These are phyloP conservation scores for Drosophila erecta DNA, from an alignment of 1,140 invertebrate genomes.

Conservation along the genomic window DNA sequence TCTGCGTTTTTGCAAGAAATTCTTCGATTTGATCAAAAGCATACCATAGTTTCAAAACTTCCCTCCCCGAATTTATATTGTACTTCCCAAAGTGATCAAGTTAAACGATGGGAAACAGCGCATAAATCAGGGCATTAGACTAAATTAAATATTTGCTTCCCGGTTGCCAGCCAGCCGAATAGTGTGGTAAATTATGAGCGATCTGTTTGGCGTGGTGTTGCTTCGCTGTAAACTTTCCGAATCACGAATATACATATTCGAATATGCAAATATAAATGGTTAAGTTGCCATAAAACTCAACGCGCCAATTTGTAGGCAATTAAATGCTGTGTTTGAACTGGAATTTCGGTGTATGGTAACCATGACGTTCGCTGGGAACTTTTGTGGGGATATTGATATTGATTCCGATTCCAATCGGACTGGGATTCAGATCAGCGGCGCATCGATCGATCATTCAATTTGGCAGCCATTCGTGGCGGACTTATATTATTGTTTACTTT, in stretches of 20 bases:
- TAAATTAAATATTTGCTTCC: slow-evolving; percentile 71
- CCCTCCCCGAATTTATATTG: slow-evolving; percentile 27
- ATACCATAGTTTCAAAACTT: slow-evolving; percentile 4
- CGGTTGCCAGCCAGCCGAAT: slow-evolving; percentile 54
- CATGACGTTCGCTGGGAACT: slow-evolving; percentile 23
- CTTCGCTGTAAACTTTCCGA: slow-evolving; percentile 5
- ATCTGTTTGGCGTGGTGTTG: too few species aligned
- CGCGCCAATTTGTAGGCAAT: slow-evolving; percentile 81
- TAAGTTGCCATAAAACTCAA: slow-evolving; percentile 76
- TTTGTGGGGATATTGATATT: not conserved
- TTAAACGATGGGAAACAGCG: slow-evolving; percentile 60
- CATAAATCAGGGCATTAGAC: slow-evolving; percentile 64
- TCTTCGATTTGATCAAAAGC: not conserved
- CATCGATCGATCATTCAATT: slow-evolving; percentile 52
- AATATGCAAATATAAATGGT: slow-evolving; percentile 37
- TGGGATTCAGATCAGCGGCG: not conserved
- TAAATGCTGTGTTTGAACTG: slow-evolving; percentile 65
- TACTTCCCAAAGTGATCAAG: slow-evolving; percentile 52
- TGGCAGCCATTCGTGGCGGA: slow-evolving; percentile 35
- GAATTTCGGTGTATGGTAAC: slow-evolving; percentile 56
- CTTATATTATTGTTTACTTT: slow-evolving; percentile 76
- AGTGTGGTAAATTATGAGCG: slow-evolving; percentile 1
- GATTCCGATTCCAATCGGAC: slow-evolving; percentile 6
- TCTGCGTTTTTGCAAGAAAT: too few species aligned
- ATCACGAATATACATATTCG: too few species aligned